Conservation (phyloP, 2,888 invertebrate genomes). For the Rhabditoides inermis region DNA sequence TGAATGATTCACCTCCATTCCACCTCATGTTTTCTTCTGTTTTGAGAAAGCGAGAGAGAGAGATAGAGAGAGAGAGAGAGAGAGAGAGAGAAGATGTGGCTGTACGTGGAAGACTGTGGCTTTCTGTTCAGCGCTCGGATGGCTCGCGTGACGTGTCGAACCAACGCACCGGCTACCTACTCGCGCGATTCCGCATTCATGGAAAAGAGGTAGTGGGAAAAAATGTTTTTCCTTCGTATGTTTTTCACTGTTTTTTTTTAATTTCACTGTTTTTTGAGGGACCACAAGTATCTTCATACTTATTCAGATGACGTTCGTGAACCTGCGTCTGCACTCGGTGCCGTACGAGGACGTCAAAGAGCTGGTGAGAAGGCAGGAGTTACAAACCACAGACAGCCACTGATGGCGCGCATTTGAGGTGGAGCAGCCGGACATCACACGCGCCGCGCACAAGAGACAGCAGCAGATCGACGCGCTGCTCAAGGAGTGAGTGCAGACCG, state of each 20-base stretch:
- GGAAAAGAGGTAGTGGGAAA: slow-evolving; percentile 18
- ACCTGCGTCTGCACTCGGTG: slow-evolving; percentile 32
- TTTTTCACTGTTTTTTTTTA: neutral
- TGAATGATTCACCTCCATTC: neutral
- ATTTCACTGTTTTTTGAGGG: too few species aligned
- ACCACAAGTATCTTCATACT: too few species aligned
- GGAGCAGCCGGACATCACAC: slow-evolving; percentile 20
- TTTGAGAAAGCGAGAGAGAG: neutral
- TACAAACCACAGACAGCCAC: too few species aligned
- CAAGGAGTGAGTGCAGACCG: slow-evolving; percentile 19
- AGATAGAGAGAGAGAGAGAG: neutral
- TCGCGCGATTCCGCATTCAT: slow-evolving; percentile 31
- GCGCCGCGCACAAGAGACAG: slow-evolving; percentile 28
- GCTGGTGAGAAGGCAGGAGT: slow-evolving; percentile 15
- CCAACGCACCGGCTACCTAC: slow-evolving; percentile 32
- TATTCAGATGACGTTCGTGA: slow-evolving; percentile 27
- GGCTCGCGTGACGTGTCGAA: slow-evolving; percentile 27
- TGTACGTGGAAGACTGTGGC: neutral
- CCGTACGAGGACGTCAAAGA: slow-evolving; percentile 36
- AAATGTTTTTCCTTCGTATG: neutral
- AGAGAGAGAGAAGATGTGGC: neutral
- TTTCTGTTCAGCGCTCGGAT: slow-evolving; percentile 23
- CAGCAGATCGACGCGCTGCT: slow-evolving; percentile 30
- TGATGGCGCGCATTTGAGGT: too few species aligned
- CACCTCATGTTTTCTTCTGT: neutral